Percentiles rank a stretch among this genome's conserved stretches.
These are phyloP conservation scores for Polypterus senegalus DNA, from an alignment of 2,113 vertebrate genomes.

Conservation along the genomic window DNA sequence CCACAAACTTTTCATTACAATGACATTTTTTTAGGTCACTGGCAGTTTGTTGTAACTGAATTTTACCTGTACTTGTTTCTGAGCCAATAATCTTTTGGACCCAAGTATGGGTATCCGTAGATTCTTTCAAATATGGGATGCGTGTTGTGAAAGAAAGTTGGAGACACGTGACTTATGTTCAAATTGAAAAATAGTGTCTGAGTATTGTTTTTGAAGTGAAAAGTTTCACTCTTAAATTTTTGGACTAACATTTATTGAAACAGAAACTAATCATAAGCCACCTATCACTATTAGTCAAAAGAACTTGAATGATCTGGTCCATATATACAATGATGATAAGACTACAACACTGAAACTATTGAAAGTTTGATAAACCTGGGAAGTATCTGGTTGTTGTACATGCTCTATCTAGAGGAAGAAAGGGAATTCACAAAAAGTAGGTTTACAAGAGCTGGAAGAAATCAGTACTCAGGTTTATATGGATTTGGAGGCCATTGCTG, in stretches of 20 bases:
- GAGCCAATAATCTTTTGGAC: too few species aligned
- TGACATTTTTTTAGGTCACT: too few species aligned
- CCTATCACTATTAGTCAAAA: neutral
- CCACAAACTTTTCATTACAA: too few species aligned
- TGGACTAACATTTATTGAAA: conserved; percentile 1
- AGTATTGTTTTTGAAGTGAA: neutral
- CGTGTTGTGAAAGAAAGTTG: neutral
- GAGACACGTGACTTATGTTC: neutral
- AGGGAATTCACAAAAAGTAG: neutral
- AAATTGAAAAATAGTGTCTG: neutral
- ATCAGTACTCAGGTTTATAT: neutral
- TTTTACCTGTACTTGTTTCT: neutral
- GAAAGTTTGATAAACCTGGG: neutral
- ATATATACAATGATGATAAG: neutral
- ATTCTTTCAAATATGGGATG: too few species aligned
- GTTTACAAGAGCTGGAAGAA: neutral
- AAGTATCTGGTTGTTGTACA: neutral
- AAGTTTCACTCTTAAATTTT: neutral
- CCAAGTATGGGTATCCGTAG: too few species aligned
- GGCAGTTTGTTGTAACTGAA: too few species aligned
- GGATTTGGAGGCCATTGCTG: neutral
- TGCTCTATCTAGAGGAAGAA: neutral
- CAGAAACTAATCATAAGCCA: conserved; percentile 1
- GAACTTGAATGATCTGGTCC: neutral
- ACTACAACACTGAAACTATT: neutral